phyloP scores from a whole-genome alignment of 2,888 invertebrate genomes.

The Eulithis prunata region DNA sequence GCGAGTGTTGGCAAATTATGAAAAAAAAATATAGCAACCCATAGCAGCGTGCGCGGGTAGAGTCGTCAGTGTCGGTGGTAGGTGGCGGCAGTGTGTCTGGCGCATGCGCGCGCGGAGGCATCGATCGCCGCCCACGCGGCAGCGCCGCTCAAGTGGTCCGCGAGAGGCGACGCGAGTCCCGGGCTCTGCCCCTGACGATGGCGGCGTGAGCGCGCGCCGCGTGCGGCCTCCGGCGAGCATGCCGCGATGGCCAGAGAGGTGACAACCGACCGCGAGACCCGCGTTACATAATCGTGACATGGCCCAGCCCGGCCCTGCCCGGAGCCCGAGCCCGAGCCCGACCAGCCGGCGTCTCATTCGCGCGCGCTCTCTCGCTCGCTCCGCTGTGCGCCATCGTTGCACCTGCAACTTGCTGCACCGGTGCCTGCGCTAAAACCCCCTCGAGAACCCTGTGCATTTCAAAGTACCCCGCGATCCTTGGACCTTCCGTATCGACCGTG shows the following conservation, averaged over 20 bases:
- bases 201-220: slow-evolving; percentile 83
- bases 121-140: slow-evolving; percentile 71
- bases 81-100: slow-evolving; percentile 41
- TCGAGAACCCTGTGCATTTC: slow-evolving; percentile 31
- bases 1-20: not conserved
- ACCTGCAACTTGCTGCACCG: slow-evolving; percentile 59
- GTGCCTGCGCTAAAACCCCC: slow-evolving; percentile 54
- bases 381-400: slow-evolving; percentile 56
- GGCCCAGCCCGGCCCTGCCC: slow-evolving; percentile 38
- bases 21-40: slow-evolving; percentile 23
- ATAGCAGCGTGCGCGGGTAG: slow-evolving; percentile 29
- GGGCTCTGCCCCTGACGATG: slow-evolving; percentile 77
- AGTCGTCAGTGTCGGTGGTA: slow-evolving; percentile 26
- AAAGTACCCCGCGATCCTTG: slow-evolving; percentile 18
- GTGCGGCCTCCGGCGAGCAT: slow-evolving; percentile 86
- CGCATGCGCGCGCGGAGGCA: slow-evolving; percentile 63
- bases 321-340: slow-evolving; percentile 49
- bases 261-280: slow-evolving; percentile 63
- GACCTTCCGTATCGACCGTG: slow-evolving; percentile 27
- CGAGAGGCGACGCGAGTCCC: slow-evolving; percentile 77
- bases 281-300: slow-evolving; percentile 68
- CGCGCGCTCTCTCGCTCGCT: slow-evolving; percentile 60
- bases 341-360: slow-evolving; percentile 64
- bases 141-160: slow-evolving; percentile 68
- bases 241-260: slow-evolving; percentile 91